Conservation (phyloP, 64 coral and sea anemone species). For the Trachythela sp. region DNA sequence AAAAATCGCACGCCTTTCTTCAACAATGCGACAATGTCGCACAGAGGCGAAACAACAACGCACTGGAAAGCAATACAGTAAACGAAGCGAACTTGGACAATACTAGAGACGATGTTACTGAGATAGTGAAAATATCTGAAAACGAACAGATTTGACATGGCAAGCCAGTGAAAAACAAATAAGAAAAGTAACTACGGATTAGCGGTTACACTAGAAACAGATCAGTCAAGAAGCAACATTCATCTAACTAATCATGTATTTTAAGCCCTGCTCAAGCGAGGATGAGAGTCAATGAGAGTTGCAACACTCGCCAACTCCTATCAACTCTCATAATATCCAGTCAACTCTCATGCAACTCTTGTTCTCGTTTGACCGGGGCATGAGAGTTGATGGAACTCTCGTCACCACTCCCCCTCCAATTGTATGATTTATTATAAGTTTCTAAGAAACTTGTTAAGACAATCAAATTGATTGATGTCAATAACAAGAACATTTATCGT, state of each 20-base stretch:
- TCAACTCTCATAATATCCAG: too few species aligned
- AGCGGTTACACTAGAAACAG: too few species aligned
- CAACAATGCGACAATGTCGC: not conserved
- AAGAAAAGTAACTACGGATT: too few species aligned
- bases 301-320: too few species aligned
- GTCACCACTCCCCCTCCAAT: too few species aligned
- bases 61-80: not conserved
- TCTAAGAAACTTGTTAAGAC: not conserved
- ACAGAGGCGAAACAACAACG: not conserved
- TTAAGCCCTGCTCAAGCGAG: too few species aligned
- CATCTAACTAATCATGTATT: too few species aligned
- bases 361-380: too few species aligned
- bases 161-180: not conserved
- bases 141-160: not conserved
- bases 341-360: too few species aligned
- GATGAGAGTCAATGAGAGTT: too few species aligned
- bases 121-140: not conserved
- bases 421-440: not conserved
- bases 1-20: constrained; percentile 61
- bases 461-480: not conserved
- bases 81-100: not conserved
- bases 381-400: too few species aligned
- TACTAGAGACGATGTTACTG: not conserved
- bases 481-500: not conserved
- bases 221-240: too few species aligned